Evolutionary conservation across 2,797 vertebrate species (phyloP).

Genomic region (Danio jaintianensis): DNA sequence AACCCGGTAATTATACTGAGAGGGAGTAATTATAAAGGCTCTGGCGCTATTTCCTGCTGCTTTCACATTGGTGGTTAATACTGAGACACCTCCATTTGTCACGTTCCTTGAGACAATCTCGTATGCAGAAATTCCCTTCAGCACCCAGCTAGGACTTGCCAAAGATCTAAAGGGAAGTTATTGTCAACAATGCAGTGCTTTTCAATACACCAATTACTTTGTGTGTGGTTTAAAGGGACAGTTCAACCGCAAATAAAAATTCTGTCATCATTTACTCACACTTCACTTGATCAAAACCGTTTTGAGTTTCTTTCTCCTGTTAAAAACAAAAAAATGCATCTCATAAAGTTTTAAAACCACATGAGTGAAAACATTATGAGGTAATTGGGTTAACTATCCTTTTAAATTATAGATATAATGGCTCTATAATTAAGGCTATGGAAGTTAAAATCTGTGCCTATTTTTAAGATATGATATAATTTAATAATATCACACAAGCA

Average conservation of each 20-base stretch:
- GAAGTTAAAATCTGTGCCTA: no score
- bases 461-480: no score
- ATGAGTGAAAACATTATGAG: no score
- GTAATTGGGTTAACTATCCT: no score
- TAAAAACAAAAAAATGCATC: no score
- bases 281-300: not conserved
- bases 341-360: no score
- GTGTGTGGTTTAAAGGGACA: not conserved
- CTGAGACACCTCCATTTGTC: conserved; percentile 46
- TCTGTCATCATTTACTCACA: not conserved
- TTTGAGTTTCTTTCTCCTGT: no score
- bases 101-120: conserved; percentile 5
- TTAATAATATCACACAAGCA: no score
- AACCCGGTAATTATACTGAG: conserved; percentile 52
- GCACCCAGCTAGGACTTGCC: not conserved
- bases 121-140: not conserved
- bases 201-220: not conserved
- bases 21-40: conserved; percentile 55
- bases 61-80: conserved; percentile 54
- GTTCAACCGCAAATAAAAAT: not conserved
- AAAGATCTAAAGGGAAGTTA: not conserved
- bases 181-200: not conserved
- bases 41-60: conserved; percentile 46
- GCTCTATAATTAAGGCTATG: no score
- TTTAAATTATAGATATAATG: no score